Percentiles rank a stretch among this genome's conserved stretches.
Conservation (phyloP, 2,888 invertebrate species). For the Cremastinae sp. region DNA sequence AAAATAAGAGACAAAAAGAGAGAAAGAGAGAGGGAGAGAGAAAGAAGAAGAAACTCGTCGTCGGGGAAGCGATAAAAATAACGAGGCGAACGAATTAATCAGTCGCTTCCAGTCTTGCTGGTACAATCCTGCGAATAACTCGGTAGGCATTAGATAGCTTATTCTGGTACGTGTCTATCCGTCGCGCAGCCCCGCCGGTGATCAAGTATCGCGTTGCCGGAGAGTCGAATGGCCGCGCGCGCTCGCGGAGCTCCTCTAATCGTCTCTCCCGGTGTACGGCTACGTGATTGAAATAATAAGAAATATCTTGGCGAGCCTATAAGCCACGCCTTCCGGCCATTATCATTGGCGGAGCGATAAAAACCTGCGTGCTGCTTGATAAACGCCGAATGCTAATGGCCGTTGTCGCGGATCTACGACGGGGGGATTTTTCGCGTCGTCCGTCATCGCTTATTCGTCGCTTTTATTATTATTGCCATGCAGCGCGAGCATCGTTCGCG, state of each 20-base stretch:
- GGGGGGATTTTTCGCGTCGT: slow-evolving; percentile 45
- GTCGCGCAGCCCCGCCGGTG: slow-evolving; percentile 13
- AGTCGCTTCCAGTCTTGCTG: slow-evolving; percentile 38
- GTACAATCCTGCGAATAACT: slow-evolving; percentile 6
- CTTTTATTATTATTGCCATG: slow-evolving; percentile 24
- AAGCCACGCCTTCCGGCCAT: slow-evolving; percentile 71
- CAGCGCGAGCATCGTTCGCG: too few relatives aligned
- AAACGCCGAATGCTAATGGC: slow-evolving; percentile 61
- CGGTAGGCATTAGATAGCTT: slow-evolving; percentile 32
- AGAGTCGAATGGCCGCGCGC: slow-evolving; percentile 58
- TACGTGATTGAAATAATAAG: slow-evolving; percentile 75
- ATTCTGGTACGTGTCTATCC: slow-evolving; percentile 19
- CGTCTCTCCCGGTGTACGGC: slow-evolving; percentile 47
- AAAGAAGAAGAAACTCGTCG: slow-evolving; percentile 44
- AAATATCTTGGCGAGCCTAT: slow-evolving; percentile 64
- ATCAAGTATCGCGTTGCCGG: slow-evolving; percentile 40
- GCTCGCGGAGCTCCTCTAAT: slow-evolving; percentile 58
- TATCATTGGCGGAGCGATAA: slow-evolving; percentile 68
- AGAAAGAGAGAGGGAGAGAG: slow-evolving; percentile 35
- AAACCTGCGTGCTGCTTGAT: slow-evolving; percentile 48
- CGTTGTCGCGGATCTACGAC: slow-evolving; percentile 51
- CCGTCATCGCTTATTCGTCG: slow-evolving; percentile 9
- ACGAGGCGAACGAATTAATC: slow-evolving; percentile 66
- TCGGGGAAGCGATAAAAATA: slow-evolving; percentile 59
- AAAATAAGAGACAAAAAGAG: slow-evolving; percentile 28